A percentile compares a stretch with the other conserved stretches of the same genome.
phyloP scores from a whole-genome alignment of 1,140 invertebrate species.

The Listronotus bonariensis region DNA sequence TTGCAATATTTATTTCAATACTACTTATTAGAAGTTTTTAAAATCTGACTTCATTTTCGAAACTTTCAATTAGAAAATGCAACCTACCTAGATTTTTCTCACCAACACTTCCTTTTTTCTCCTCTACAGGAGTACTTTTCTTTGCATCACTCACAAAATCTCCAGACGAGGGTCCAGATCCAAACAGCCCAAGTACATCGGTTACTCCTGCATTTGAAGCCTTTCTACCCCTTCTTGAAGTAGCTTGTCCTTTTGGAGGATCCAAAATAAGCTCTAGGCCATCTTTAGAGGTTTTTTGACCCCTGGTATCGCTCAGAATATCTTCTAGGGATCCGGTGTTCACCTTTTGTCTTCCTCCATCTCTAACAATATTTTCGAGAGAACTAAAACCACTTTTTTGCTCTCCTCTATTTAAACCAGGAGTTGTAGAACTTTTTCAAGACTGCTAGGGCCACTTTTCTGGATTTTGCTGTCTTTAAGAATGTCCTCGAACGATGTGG shows the following conservation, averaged over 20 bases:
- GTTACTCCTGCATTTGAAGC: constrained; percentile 26
- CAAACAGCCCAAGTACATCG: constrained; percentile 28
- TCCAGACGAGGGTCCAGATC: constrained; percentile 5
- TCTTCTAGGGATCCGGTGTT: background rate
- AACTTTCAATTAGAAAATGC: too few species aligned
- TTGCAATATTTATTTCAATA: too few species aligned
- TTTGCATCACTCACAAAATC: background rate
- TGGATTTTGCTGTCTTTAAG: constrained; percentile 45
- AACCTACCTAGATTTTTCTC: background rate
- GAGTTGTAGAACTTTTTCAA: background rate
- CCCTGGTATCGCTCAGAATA: background rate
- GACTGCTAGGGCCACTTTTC: constrained; percentile 4
- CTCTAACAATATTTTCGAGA: background rate
- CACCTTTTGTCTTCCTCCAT: background rate
- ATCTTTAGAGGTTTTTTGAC: background rate
- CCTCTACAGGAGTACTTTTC: background rate
- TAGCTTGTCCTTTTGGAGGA: background rate
- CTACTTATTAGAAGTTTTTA: too few species aligned
- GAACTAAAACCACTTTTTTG: constrained; percentile 14
- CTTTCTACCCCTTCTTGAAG: constrained; percentile 25
- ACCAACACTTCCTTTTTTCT: background rate
- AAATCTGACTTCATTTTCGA: too few species aligned
- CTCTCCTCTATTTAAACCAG: constrained; percentile 30
- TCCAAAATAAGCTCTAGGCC: constrained; percentile 2
- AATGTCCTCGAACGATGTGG: constrained; percentile 47